Evolutionary conservation across 2,888 invertebrate genomes (phyloP).

Genomic region (Plutella xylostella): DNA sequence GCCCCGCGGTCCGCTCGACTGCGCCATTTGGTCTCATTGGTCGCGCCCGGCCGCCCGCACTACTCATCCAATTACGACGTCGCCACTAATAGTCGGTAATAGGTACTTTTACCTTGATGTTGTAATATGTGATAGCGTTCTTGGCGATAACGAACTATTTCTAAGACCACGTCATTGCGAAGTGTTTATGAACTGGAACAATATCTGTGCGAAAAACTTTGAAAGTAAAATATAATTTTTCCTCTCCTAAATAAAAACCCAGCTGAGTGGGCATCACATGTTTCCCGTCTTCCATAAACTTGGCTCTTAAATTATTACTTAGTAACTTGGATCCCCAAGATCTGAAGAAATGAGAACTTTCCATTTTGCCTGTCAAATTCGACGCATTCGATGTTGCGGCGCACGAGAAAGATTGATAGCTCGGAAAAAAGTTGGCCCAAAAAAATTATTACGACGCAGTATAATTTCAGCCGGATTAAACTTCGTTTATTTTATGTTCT

Average conservation of each 20-base stretch:
- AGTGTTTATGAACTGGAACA: too few species aligned
- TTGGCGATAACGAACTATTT: neutral
- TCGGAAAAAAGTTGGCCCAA: neutral
- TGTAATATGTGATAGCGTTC: neutral
- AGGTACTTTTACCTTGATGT: neutral
- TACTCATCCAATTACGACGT: conserved; percentile 5
- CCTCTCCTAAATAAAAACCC: too few species aligned
- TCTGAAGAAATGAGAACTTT: conserved; percentile 31
- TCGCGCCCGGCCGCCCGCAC: neutral
- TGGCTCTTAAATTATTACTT: conserved; percentile 35
- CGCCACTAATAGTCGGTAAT: neutral
- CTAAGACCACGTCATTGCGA: neutral
- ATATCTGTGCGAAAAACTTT: too few species aligned
- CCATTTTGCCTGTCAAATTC: conserved; percentile 28
- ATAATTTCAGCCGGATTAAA: too few species aligned
- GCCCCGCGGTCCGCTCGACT: too few species aligned
- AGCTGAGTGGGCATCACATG: too few species aligned
- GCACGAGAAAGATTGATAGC: conserved; percentile 19
- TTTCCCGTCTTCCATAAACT: conserved; percentile 23
- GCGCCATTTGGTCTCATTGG: neutral
- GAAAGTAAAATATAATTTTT: too few species aligned
- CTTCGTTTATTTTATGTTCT: too few species aligned
- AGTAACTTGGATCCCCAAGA: conserved; percentile 15
- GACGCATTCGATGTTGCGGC: conserved; percentile 8
- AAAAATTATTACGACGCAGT: too few species aligned